Evolutionary conservation across 2,888 invertebrate genomes (phyloP), one percentile per base, ranked within the genome.

Genomic region (Hermaeophaga mercurialis): DNA sequence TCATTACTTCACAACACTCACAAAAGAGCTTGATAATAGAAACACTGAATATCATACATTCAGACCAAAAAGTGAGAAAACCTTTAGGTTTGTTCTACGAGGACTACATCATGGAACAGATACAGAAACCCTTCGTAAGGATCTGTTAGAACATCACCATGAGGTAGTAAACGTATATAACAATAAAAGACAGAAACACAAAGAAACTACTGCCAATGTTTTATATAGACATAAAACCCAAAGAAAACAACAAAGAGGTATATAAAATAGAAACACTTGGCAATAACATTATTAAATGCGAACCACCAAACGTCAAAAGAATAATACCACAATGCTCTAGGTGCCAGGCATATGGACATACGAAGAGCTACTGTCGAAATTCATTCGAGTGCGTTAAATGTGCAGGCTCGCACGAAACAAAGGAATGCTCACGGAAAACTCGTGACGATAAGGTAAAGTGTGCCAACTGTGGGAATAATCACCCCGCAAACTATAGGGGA

Each of bases 351-450:
- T 68, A 56, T 56, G 62, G 63, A 15, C 66, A 66, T 50, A 64
- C 26, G 26, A n/a, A n/a, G n/a, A n/a, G n/a, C n/a, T n/a, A n/a
- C n/a, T n/a, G n/a, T n/a, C n/a, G n/a, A 8, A 65, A 50, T 59
- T 46, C 59, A 50, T 48, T 53, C 33, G 43, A 62, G 50, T 63
- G 68, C 59, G 46, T 63, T 53, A 66, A 64, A 66, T 66, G 65
- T 53, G 26, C 49, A 14, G 53, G 55, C 9, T 45, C 50, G 47
- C 61, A 68, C 54, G 31, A 44, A 17, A 66, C 64, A 12, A 47
- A 12, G 8, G 47, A 63, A 7, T 69, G 68, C 38, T 48, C 33
- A 28, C 58, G 58, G 26, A 49, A 43, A 50, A 53, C 17, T 33
- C 61, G 54, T 14, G 28, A 41, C 9, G 44, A 38, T 34, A 52